Evolutionary conservation across 23 tunicate genomes (phyloP).

Genomic region (Styela plicata): DNA sequence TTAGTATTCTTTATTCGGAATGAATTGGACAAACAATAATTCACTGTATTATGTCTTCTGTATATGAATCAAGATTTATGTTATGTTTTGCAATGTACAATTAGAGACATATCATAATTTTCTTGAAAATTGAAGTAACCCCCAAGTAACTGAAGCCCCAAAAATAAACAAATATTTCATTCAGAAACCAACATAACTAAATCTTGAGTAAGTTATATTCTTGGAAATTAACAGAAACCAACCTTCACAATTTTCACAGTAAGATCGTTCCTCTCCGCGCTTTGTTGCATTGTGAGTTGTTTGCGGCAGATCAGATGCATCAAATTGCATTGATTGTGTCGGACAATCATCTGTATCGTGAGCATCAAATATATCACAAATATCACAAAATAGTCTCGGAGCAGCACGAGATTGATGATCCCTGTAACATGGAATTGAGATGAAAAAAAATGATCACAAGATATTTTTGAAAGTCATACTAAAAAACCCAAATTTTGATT

Average conservation of each 20-base stretch:
- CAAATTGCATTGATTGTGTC: slow-evolving; percentile 52
- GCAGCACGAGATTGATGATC: slow-evolving; percentile 1
- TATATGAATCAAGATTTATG: too few relatives aligned
- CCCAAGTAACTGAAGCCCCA: not conserved
- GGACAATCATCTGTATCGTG: slow-evolving; percentile 99
- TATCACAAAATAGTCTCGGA: slow-evolving; percentile 87
- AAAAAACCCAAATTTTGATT: too few relatives aligned
- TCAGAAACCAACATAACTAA: too few relatives aligned
- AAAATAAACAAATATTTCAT: not conserved
- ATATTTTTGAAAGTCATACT: too few relatives aligned
- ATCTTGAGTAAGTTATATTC: too few relatives aligned
- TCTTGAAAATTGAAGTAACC: too few relatives aligned
- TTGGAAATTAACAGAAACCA: not conserved
- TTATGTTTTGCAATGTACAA: too few relatives aligned
- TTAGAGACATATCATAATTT: too few relatives aligned
- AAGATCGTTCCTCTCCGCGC: slow-evolving; percentile 72
- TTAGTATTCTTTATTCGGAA: too few relatives aligned
- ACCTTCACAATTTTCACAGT: slow-evolving; percentile 88
- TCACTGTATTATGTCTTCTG: too few relatives aligned
- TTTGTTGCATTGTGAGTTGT: slow-evolving; percentile 34
- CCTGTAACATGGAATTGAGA: not conserved
- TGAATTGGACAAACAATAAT: too few relatives aligned
- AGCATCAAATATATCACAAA: slow-evolving; percentile 95
- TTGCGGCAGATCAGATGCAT: slow-evolving; percentile 26
- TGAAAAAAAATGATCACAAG: not conserved